A percentile compares a stretch with the other conserved stretches of the same genome.
These are phyloP conservation scores for Polia nebulosa DNA, from an alignment of 2,888 invertebrate genomes.

Conservation along the genomic window DNA sequence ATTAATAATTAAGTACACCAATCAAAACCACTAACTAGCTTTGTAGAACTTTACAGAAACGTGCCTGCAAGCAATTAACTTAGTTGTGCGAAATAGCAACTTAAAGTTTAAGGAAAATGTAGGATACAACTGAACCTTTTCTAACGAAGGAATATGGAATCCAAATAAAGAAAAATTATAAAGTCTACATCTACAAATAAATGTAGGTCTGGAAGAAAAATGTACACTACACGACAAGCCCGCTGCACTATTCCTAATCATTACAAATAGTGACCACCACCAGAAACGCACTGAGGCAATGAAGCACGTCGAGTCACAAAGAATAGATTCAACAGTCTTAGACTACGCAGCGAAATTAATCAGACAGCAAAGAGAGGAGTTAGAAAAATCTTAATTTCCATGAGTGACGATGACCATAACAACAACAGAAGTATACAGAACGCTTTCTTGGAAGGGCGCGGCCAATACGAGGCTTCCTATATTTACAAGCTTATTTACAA, in stretches of 20 bases:
- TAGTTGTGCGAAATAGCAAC: background rate
- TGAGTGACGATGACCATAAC: no score
- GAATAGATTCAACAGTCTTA: no score
- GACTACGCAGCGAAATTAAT: no score
- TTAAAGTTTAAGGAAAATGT: background rate
- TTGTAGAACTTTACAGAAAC: conserved; percentile 1
- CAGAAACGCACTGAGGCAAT: no score
- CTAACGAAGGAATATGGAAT: background rate
- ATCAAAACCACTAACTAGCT: conserved; percentile 28
- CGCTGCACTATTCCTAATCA: no score
- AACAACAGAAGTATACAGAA: no score
- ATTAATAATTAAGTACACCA: conserved; percentile 18
- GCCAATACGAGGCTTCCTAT: conserved; percentile 58
- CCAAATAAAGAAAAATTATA: background rate
- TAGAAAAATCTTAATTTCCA: no score
- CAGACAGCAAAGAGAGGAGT: no score
- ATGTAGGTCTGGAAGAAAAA: background rate
- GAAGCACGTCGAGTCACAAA: no score
- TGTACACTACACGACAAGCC: background rate
- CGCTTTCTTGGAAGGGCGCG: no score
- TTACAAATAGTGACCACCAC: no score
- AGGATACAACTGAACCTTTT: background rate
- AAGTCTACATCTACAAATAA: background rate
- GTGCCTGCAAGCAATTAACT: background rate
- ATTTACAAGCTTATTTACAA: conserved; percentile 70